Conservation (phyloP, 2,113 vertebrate genomes). For the Brachionichthys hirsutus region DNA sequence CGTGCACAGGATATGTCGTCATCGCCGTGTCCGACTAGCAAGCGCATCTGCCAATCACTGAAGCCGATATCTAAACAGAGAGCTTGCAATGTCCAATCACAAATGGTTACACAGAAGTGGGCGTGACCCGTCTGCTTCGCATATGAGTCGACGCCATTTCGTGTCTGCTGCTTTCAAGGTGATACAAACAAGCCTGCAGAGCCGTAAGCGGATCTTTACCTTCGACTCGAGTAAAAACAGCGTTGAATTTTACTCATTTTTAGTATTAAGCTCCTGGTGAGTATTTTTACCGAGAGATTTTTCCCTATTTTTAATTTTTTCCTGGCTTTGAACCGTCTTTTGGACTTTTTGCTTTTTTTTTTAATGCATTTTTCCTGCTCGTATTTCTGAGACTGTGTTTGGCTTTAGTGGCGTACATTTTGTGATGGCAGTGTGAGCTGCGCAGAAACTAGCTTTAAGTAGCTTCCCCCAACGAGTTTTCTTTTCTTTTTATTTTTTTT, state of each 20-base stretch:
- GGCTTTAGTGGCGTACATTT: constrained; percentile 76
- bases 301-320: constrained; percentile 67
- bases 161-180: constrained; percentile 65
- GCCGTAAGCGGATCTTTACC: constrained; percentile 49
- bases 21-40: background rate
- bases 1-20: background rate
- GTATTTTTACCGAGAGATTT: constrained; percentile 80
- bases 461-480: constrained; percentile 33
- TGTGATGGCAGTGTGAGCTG: constrained; percentile 61
- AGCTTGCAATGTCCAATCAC: constrained; percentile 33
- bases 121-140: constrained; percentile 7
- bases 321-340: constrained; percentile 69
- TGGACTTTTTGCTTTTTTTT: constrained; percentile 73
- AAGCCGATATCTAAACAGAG: fast-evolving
- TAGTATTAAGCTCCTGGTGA: constrained; percentile 80
- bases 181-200: constrained; percentile 45
- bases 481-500: constrained; percentile 63
- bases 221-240: constrained; percentile 53
- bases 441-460: constrained; percentile 50
- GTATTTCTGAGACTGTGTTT: constrained; percentile 66
- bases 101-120: background rate
- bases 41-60: constrained; percentile 13
- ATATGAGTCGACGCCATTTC: constrained; percentile 74
- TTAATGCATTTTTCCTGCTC: constrained; percentile 69
- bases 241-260: constrained; percentile 78